Evolutionary conservation across 2,888 invertebrate species (phyloP).

Genomic region (Aspidapion aeneum): DNA sequence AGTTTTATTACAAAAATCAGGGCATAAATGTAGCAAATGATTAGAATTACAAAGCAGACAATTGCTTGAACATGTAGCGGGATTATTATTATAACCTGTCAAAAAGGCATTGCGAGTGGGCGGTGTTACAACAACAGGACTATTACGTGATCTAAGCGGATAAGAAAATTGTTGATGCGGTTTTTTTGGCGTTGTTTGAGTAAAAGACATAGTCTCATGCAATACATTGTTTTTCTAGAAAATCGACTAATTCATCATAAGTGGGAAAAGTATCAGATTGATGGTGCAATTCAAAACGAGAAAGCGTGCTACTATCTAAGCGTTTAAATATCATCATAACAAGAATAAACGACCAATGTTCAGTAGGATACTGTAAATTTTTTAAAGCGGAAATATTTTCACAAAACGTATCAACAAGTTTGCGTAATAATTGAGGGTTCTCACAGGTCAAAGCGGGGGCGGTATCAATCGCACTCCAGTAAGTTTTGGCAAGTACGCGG

Average conservation of each 20-base stretch:
- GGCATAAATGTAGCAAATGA: background rate
- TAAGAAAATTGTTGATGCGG: too few species aligned
- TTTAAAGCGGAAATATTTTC: background rate
- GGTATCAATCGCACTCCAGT: background rate
- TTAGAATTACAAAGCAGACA: background rate
- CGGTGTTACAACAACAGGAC: background rate
- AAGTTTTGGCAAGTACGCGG: too few species aligned
- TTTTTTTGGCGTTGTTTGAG: background rate
- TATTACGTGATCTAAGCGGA: background rate
- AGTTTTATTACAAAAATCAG: background rate
- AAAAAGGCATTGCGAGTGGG: background rate
- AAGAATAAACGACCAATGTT: background rate
- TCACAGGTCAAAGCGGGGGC: too few species aligned
- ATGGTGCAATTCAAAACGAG: background rate
- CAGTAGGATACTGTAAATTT: background rate
- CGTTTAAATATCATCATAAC: background rate
- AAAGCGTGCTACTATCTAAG: background rate
- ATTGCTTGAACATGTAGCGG: background rate
- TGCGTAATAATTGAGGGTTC: background rate
- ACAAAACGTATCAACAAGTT: background rate
- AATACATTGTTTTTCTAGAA: background rate
- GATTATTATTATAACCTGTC: background rate
- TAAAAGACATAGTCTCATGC: background rate
- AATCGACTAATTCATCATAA: background rate
- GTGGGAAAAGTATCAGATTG: background rate